Evolutionary conservation across 2,113 vertebrate species (phyloP).

Genomic region (Echinops telfairi): DNA sequence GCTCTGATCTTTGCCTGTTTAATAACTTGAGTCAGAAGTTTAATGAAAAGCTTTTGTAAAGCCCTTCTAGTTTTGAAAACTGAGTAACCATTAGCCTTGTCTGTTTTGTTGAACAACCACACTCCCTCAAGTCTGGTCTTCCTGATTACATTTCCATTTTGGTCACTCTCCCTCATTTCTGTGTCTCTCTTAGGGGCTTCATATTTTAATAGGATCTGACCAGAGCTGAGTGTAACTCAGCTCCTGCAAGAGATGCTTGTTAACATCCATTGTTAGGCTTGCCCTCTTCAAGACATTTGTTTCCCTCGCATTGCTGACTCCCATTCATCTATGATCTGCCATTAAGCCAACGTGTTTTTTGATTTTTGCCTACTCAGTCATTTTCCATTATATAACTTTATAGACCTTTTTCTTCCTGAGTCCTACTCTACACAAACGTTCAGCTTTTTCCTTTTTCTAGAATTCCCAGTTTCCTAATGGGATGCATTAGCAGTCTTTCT

Average conservation of each 20-base stretch:
- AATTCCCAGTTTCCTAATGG: constrained; percentile 32
- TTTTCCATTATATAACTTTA: constrained; percentile 65
- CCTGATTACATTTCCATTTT: constrained; percentile 17
- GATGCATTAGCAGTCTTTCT: constrained; percentile 18
- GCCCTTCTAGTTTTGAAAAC: background rate
- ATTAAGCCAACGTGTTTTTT: constrained; percentile 58
- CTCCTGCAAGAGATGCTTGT: background rate
- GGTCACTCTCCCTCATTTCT: background rate
- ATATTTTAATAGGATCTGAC: constrained; percentile 8
- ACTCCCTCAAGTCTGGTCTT: constrained; percentile 16
- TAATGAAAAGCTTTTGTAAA: constrained; percentile 22
- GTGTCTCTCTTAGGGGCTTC: background rate
- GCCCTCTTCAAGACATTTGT: background rate
- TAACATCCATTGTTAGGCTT: background rate
- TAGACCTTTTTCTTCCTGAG: constrained; percentile 47
- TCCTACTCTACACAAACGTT: constrained; percentile 34
- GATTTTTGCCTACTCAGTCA: constrained; percentile 22
- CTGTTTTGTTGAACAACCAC: constrained; percentile 28
- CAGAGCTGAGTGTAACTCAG: background rate
- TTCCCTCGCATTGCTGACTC: constrained; percentile 59
- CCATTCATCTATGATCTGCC: constrained; percentile 20
- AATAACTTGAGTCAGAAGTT: background rate
- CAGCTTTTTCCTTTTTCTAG: background rate
- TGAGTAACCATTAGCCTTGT: constrained; percentile 1
- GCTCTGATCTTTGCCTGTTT: background rate